phyloP scores from a whole-genome alignment of 2,888 invertebrate genomes.

The Camponotus fellah region DNA sequence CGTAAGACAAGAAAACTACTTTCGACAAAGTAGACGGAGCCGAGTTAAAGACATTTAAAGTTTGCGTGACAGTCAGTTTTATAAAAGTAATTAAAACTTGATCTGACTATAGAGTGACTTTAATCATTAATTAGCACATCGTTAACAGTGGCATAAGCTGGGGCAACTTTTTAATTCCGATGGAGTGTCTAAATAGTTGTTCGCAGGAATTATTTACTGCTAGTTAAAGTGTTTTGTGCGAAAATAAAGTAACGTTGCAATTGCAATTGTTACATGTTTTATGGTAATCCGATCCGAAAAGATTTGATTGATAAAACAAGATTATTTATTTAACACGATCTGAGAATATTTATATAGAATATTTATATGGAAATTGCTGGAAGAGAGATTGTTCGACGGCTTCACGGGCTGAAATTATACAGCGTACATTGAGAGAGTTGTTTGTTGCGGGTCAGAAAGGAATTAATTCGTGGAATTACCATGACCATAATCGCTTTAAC shows the following conservation, averaged over 20 bases:
- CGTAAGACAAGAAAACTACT: slow-evolving; percentile 10
- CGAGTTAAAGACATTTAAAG: slow-evolving; percentile 56
- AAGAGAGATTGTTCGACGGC: slow-evolving; percentile 28
- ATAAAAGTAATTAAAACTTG: slow-evolving; percentile 66
- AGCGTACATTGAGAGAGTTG: slow-evolving; percentile 56
- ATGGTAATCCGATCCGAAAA: not conserved
- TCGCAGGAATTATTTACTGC: slow-evolving; percentile 16
- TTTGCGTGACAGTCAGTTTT: slow-evolving; percentile 53
- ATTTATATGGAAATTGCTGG: slow-evolving; percentile 33
- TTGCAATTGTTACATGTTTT: not conserved
- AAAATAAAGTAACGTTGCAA: slow-evolving; percentile 8
- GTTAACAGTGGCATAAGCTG: slow-evolving; percentile 52
- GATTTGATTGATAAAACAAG: not conserved
- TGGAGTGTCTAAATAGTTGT: slow-evolving; percentile 1
- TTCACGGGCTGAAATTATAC: slow-evolving; percentile 34
- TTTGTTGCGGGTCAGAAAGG: slow-evolving; percentile 53
- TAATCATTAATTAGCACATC: slow-evolving; percentile 65
- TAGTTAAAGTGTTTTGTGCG: not conserved
- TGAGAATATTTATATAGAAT: slow-evolving; percentile 3
- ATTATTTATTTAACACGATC: slow-evolving; percentile 1
- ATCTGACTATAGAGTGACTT: slow-evolving; percentile 53
- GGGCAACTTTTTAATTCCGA: slow-evolving; percentile 62
- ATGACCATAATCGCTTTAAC: slow-evolving; percentile 75
- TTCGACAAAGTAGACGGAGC: slow-evolving; percentile 32
- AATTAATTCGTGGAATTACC: slow-evolving; percentile 76